phyloP scores from a whole-genome alignment of 2,888 invertebrate genomes.

The Tenthredo notha region DNA sequence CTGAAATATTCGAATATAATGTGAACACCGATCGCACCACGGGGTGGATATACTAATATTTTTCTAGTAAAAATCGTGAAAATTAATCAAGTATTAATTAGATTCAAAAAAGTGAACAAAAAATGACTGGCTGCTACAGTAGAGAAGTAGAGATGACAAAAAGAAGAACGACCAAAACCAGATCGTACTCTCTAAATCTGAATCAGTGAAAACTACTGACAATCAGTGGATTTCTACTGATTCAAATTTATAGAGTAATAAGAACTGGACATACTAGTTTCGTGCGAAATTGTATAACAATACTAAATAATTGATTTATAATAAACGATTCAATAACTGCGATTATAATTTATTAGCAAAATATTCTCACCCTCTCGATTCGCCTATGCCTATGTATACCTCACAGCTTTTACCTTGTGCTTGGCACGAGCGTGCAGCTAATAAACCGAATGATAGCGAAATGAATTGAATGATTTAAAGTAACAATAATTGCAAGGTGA shows the following conservation, averaged over 20 bases:
- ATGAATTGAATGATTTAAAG: conserved; percentile 8
- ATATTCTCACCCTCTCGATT: neutral
- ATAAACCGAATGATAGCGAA: neutral
- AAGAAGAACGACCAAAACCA: neutral
- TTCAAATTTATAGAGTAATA: no score
- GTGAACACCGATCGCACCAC: neutral
- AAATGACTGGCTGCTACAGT: neutral
- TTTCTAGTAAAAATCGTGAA: neutral
- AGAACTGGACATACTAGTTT: neutral
- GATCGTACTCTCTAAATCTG: no score
- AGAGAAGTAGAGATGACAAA: neutral
- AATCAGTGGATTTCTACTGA: no score
- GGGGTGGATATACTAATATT: neutral
- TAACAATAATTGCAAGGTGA: neutral
- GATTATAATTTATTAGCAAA: neutral
- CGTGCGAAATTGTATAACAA: neutral
- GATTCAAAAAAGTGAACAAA: neutral
- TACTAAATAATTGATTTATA: neutral
- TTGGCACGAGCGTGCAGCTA: neutral
- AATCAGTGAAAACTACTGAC: no score
- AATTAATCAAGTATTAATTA: conserved; percentile 31
- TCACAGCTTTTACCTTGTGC: neutral
- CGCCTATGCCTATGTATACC: neutral
- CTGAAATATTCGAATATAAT: neutral
- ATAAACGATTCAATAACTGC: neutral